phyloP scores from a whole-genome alignment of 2,113 vertebrate species.

The Phalacrocorax brasilianus region DNA sequence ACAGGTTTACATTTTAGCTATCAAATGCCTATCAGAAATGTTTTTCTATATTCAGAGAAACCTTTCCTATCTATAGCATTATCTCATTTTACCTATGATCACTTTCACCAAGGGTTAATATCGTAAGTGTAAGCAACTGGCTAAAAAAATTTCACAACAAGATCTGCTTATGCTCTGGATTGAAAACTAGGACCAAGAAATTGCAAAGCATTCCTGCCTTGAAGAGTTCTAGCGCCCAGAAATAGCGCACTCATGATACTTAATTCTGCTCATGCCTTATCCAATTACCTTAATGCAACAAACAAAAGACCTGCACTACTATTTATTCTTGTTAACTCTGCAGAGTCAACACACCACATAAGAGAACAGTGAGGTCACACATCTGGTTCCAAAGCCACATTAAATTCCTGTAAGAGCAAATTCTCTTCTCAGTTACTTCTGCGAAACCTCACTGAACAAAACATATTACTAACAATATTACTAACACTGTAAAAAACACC shows the following conservation, averaged over 20 bases:
- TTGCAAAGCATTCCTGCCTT: neutral
- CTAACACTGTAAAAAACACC: neutral
- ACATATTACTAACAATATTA: neutral
- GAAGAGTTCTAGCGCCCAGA: constrained; percentile 1
- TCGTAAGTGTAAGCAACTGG: accelerated
- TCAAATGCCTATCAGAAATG: neutral
- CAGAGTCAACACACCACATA: neutral
- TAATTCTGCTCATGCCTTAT: constrained; percentile 40
- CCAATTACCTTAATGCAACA: constrained; percentile 49
- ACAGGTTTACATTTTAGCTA: neutral
- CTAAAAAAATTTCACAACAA: neutral
- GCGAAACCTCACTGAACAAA: neutral
- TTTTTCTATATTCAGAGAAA: neutral
- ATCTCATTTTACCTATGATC: neutral
- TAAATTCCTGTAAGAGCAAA: neutral
- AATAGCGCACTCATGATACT: constrained; percentile 12
- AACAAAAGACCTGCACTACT: constrained; percentile 2
- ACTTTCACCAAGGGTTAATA: neutral
- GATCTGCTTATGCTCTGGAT: neutral
- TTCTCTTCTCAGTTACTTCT: neutral
- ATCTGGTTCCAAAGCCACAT: neutral
- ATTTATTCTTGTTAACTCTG: neutral
- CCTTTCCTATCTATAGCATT: neutral
- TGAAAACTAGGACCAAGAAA: neutral
- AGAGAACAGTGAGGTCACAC: neutral